Evolutionary conservation across 2,888 invertebrate genomes (phyloP).

Genomic region (Pseudeuparius sepicola): DNA sequence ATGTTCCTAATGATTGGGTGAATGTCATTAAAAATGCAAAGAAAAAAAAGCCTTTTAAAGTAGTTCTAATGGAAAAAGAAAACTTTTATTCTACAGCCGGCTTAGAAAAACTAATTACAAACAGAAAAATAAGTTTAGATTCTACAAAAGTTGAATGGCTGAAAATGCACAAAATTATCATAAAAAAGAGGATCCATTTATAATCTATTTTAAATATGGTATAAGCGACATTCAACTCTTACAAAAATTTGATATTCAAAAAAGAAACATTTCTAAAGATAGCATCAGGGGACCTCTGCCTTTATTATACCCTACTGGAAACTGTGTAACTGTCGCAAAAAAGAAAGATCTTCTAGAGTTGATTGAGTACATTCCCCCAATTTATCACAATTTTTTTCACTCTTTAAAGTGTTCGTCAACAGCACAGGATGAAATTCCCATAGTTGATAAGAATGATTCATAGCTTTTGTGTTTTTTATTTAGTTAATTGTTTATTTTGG

Average conservation of each 20-base stretch:
- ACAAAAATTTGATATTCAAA: constrained; percentile 3
- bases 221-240: constrained; percentile 2
- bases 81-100: constrained; percentile 2
- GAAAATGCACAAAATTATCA: constrained; percentile 1
- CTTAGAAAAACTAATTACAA: neutral
- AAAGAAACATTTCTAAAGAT: constrained; percentile 1
- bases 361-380: constrained; percentile 1
- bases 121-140: constrained; percentile 3
- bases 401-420: constrained; percentile 2
- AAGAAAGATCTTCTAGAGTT: constrained; percentile 1
- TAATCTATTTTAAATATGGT: constrained; percentile 1
- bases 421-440: constrained; percentile 1
- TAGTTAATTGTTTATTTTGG: constrained; percentile 1
- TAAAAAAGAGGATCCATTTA: constrained; percentile 2
- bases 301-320: constrained; percentile 3
- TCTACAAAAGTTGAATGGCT: constrained; percentile 1
- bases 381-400: constrained; percentile 1
- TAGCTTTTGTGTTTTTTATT: constrained; percentile 1
- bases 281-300: constrained; percentile 1
- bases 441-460: constrained; percentile 1
- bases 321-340: constrained; percentile 3
- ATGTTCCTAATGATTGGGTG: constrained; percentile 20
- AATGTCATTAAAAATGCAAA: constrained; percentile 21
- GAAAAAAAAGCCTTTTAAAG: constrained; percentile 13
- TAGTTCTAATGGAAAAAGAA: constrained; percentile 2